Base-by-base conservation (phyloP, 2,888 invertebrate genomes). In the Lamellibrachia columna region DNA sequence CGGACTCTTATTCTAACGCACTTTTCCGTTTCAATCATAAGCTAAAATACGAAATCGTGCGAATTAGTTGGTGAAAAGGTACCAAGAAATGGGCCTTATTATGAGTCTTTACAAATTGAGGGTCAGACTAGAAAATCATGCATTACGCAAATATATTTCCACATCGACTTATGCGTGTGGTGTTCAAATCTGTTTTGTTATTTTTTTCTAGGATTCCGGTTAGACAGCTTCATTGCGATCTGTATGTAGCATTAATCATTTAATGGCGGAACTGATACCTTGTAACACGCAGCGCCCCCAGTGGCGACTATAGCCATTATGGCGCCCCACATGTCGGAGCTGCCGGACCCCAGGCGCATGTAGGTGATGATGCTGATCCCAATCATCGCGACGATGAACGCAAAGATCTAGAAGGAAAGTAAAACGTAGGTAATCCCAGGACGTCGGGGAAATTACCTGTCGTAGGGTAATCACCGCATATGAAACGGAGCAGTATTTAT, bases 291-390 rank as follows among this genome's bases (percentile, higher is more conserved):
- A 94, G 98, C 98, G 91, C 98, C 98, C 53, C 98, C 98, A 52
- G 99, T 98, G 53, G 98, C 98, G 7, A 98, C 98, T 75, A 99
- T 98, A 92, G 99, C 97, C 60, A 99, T 98, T 0, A 99, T 98
- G 7, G 99, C 98, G 8, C 98, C 98, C 91, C 99, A 97, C 94
- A 96, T 95, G 0, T 98, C 98, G 8, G 98, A 98, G 15, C 94
- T 94, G 4, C 94, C 98, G 95, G 98, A 98, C 92, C 99, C 99
- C 96, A 99, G 99, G 96, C 99, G 99, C 98, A 99, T 99, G 96
- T 99, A 99, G 53, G 99, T 99, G 94, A 99, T 97, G 93, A 99
- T 97, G 2, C 99, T 99, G 94, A 99, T 98, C 90, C 99, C 99
- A 53, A 98, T 99, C 96, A 99, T 98, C 97, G 98, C 98, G 94